Evolutionary conservation across 2,797 vertebrate species (phyloP), one percentile per base, ranked within the genome.

Genomic region (Urocyon cinereoargenteus): DNA sequence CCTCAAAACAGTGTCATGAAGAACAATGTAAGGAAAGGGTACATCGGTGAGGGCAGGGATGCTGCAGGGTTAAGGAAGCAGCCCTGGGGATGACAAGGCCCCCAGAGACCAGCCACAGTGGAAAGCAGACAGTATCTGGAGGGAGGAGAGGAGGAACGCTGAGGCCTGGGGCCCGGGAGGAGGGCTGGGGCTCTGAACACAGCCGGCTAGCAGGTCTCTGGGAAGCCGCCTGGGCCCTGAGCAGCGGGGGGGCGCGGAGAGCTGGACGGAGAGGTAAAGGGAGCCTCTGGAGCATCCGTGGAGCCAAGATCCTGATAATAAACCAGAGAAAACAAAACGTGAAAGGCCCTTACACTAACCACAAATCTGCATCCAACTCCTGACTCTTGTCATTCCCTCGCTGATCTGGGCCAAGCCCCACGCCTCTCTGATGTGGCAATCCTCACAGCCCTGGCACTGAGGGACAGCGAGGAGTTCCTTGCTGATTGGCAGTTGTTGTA

Each of bases 41-140:
- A 14, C 18, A 51, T 34, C 28, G 0, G 40, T 28, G 36, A 13
- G 13, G 5, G 6, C 5, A 14, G 21, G 11, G 21, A 9, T 0
- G 64, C 34, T 68, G 53, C 3, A 19, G 34, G 28, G 11, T 11
- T 49, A 24, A 49, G 40, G 66, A 36, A 62, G 55, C 55, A 31
- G 10, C 40, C 31, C 31, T 61, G 22, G 40, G 24, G n/a, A 51
- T 7, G 22, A 62, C 5, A 15, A 49, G 40, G 16, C 2, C 5
- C 22, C 21, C 36, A 59, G 36, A 21, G 14, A 75, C 19, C 6
- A 4, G 40, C 40, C 49, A 36, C 16, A 8, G n/a, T 26, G 5
- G n/a, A 66, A 81, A 57, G 88, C 34, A 81, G 34, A 18, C 9
- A 12, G 34, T 18, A 36, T 28, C 62, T 45, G 19, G 57, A 28